These are phyloP conservation scores for Arbacia lixula DNA, from an alignment of 53 echinoderm and acorn worm genomes.

Conservation along the genomic window DNA sequence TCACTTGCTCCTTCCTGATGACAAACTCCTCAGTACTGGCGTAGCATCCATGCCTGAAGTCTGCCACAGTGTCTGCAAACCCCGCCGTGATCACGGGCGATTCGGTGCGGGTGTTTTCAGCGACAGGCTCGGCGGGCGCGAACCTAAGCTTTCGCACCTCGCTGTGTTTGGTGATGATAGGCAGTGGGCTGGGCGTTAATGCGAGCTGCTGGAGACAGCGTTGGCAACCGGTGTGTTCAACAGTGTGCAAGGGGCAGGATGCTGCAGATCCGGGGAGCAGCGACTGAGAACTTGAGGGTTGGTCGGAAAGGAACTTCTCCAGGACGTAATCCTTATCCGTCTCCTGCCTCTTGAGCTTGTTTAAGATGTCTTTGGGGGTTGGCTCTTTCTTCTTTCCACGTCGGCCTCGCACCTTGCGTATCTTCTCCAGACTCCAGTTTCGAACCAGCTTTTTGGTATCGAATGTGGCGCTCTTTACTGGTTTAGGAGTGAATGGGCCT, in stretches of 20 bases:
- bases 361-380: background rate
- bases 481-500: background rate
- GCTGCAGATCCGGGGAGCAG: background rate
- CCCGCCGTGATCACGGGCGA: background rate
- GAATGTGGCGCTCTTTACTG: slow-evolving; percentile 12
- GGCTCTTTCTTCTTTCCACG: background rate
- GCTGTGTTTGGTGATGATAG: slow-evolving; percentile 22
- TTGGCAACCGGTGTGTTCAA: background rate
- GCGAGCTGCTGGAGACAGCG: background rate
- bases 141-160: slow-evolving; percentile 5
- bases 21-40: slow-evolving; percentile 66
- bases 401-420: slow-evolving; percentile 56
- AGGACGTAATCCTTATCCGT: slow-evolving; percentile 59
- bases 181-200: background rate
- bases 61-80: slow-evolving; percentile 25
- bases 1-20: slow-evolving; percentile 76
- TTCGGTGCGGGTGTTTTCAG: background rate
- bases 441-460: slow-evolving; percentile 68
- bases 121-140: background rate
- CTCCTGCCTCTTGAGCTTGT: slow-evolving; percentile 25
- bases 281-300: background rate
- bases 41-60: slow-evolving; percentile 61
- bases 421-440: slow-evolving; percentile 76
- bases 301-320: slow-evolving; percentile 46
- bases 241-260: background rate